A percentile compares a stretch with the other conserved stretches of the same genome.
Conservation (phyloP, 2,797 vertebrate species). For the Phataginus tetradactyla region DNA sequence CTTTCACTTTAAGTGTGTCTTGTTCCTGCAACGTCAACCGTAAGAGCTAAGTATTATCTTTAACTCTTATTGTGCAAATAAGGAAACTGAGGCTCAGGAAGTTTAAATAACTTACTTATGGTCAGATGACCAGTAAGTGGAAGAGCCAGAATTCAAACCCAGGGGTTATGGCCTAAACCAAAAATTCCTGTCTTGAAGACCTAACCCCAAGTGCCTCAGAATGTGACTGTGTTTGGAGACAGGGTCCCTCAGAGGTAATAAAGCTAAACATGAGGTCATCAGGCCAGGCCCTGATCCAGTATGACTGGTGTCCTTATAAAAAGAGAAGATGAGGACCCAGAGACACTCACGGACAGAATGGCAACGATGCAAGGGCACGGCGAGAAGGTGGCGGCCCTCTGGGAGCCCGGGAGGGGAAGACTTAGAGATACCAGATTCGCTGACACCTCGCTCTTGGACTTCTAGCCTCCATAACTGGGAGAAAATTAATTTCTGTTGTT, state of each 20-base stretch:
- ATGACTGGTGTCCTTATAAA: not conserved
- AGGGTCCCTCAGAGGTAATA: not conserved
- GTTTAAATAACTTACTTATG: not conserved
- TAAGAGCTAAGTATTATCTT: not conserved
- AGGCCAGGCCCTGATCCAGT: not conserved
- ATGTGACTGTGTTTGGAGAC: not conserved
- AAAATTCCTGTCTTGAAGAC: not conserved
- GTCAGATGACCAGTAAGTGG: not conserved
- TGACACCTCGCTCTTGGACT: not conserved
- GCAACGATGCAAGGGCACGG: too few relatives aligned
- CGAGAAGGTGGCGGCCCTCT: too few relatives aligned
- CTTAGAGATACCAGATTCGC: not conserved
- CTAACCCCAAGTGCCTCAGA: not conserved
- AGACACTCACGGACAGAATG: not conserved
- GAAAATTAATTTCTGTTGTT: not conserved
- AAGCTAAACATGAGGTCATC: too few relatives aligned
- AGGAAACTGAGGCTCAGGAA: not conserved
- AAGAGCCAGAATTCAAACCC: not conserved
- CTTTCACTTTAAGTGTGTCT: not conserved
- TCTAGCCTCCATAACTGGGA: not conserved
- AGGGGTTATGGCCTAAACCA: not conserved
- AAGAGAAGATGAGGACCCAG: not conserved
- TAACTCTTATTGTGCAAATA: not conserved
- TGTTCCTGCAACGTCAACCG: not conserved
- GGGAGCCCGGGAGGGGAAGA: not conserved